These are phyloP conservation scores for Hartigia nigra DNA, from an alignment of 2,888 invertebrate species.

Conservation along the genomic window DNA sequence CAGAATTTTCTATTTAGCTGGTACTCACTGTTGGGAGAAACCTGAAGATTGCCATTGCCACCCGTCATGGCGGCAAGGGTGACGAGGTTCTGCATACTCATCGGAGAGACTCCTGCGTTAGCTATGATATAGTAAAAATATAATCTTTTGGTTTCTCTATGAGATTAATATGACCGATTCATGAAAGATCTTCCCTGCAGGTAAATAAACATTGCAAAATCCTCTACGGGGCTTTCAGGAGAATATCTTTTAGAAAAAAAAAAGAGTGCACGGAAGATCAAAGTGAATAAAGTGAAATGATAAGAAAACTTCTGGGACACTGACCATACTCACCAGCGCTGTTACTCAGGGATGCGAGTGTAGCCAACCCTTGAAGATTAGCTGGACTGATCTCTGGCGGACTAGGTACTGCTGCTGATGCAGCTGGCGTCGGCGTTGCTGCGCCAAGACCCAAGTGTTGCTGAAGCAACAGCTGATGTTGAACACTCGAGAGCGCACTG, in stretches of 20 bases:
- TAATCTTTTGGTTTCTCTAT: background rate
- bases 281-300: constrained; percentile 9
- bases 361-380: constrained; percentile 74
- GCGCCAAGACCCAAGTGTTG: constrained; percentile 69
- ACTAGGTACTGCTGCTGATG: constrained; percentile 51
- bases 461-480: constrained; percentile 63
- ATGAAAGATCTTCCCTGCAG: background rate
- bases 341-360: constrained; percentile 68
- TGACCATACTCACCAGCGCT: constrained; percentile 63
- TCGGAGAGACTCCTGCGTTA: constrained; percentile 73
- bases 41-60: constrained; percentile 67
- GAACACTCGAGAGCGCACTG: constrained; percentile 64
- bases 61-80: constrained; percentile 86
- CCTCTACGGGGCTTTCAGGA: background rate
- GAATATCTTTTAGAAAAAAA: background rate
- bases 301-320: constrained; percentile 29
- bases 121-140: constrained; percentile 45
- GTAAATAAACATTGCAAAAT: constrained; percentile 29
- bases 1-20: background rate
- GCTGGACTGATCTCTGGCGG: constrained; percentile 68
- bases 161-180: background rate
- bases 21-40: constrained; percentile 68
- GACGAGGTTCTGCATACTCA: constrained; percentile 92
- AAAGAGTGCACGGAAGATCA: constrained; percentile 7
- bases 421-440: constrained; percentile 68